Conservation (phyloP, 2,888 invertebrate species). For the Dilophus febrilis region DNA sequence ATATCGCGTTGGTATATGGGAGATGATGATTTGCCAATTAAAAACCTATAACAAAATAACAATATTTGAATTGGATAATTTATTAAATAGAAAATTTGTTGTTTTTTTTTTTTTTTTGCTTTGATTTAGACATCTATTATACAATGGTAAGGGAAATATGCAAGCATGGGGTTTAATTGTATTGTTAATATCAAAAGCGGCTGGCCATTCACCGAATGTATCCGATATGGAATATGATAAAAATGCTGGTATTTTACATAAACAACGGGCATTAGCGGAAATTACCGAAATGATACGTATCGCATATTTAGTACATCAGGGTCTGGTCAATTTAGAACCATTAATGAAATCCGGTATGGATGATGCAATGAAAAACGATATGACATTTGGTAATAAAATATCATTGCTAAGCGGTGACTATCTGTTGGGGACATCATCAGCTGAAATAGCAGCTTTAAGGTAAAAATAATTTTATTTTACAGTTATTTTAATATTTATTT, state of each 20-base stretch:
- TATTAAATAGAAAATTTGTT: not conserved
- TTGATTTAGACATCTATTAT: constrained; percentile 55
- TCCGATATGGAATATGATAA: constrained; percentile 74
- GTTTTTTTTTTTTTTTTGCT: not conserved
- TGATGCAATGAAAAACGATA: constrained; percentile 45
- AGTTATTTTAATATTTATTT: constrained; percentile 24
- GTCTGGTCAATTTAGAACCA: constrained; percentile 64
- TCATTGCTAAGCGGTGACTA: constrained; percentile 86
- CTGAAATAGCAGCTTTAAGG: constrained; percentile 60
- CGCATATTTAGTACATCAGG: constrained; percentile 79
- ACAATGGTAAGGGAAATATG: constrained; percentile 84
- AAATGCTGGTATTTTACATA: constrained; percentile 68
- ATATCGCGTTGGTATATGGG: too few species aligned
- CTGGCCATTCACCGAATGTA: constrained; percentile 63
- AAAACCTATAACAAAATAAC: not conserved
- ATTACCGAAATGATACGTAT: constrained; percentile 95
- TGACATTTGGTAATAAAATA: constrained; percentile 91
- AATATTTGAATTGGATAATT: not conserved
- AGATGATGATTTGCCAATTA: too few species aligned
- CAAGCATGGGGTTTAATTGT: constrained; percentile 90
- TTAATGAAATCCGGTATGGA: constrained; percentile 33
- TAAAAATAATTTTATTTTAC: constrained; percentile 3
- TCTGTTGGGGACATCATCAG: constrained; percentile 72
- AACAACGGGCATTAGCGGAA: constrained; percentile 77
- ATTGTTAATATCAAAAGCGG: constrained; percentile 78